These are phyloP conservation scores for Rutilus rutilus DNA, from an alignment of 2,113 vertebrate genomes.

Conservation along the genomic window DNA sequence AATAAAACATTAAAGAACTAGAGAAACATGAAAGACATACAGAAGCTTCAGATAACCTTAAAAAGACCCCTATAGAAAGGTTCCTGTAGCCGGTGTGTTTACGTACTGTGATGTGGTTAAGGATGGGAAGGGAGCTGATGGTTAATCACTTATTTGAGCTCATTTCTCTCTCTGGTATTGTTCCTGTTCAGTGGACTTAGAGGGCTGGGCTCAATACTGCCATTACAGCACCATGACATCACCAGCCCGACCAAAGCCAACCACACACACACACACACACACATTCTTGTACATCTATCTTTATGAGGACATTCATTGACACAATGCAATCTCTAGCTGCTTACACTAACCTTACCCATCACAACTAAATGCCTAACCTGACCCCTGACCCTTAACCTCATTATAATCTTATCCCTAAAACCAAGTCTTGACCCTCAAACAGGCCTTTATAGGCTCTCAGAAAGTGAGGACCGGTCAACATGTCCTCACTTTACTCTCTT, in stretches of 20 bases:
- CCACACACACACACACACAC: constrained; percentile 20
- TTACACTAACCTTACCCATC: too few relatives aligned
- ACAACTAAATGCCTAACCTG: too few relatives aligned
- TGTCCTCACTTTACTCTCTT: too few relatives aligned
- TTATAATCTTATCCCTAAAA: too few relatives aligned
- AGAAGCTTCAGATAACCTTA: not conserved
- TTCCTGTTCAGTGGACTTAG: constrained; percentile 57
- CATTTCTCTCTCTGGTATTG: constrained; percentile 57
- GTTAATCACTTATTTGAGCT: constrained; percentile 55
- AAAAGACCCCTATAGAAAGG: not conserved
- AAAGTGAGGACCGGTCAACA: too few relatives aligned
- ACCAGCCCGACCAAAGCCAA: constrained; percentile 15
- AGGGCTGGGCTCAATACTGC: constrained; percentile 50
- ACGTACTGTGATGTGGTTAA: constrained; percentile 1
- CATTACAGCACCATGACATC: constrained; percentile 63
- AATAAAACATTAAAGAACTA: not conserved
- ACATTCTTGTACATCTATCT: too few relatives aligned
- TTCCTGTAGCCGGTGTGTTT: not conserved
- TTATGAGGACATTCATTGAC: too few relatives aligned
- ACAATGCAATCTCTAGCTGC: too few relatives aligned
- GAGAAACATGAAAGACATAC: not conserved
- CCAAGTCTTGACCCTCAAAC: too few relatives aligned
- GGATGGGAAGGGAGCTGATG: constrained; percentile 26
- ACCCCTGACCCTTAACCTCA: too few relatives aligned
- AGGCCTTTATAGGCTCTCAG: too few relatives aligned